Evolutionary conservation across 2,888 invertebrate species (phyloP), one percentile per base, ranked within the genome.

Genomic region (Sesamia inferens): DNA sequence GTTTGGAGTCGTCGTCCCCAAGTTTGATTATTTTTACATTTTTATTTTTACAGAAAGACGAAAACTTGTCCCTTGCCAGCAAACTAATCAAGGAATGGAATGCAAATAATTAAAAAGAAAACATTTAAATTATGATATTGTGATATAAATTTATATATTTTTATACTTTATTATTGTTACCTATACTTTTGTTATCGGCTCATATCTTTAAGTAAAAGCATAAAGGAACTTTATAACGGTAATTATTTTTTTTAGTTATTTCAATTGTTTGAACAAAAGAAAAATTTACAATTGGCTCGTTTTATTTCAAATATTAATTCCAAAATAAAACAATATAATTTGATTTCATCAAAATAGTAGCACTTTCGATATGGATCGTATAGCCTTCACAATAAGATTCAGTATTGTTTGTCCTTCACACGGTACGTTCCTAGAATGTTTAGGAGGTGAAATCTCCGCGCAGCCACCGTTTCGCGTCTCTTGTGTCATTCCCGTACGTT

Each of bases 381-480:
- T 69, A 58, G 8, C 22, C 31, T 19, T 76, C 59, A 31, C 5
- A 31, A 42, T 76, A 78, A 65, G 71, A 59, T 76, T 79, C 66
- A 79, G 10, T 61, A 48, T 76, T 67, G 70, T 55, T 71, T 55
- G 76, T 76, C 66, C 54, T 42, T 57, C 22, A 68, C 19, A 24
- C 47, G 24, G 58, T 69, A 51, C 22, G 51, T 19, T 39, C 13
- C 19, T 7, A 47, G 3, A 16, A 10, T 44, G 62, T 77, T 92
- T 88, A 93, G 84, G 94, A 92, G 48, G 94, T 90, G 88, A 97
- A 97, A 89, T 97, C 97, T 48, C 97, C 97, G 62, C 97, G 96
- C 64, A 98, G 93, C 97, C 98, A 98, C 79, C 97, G 94, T 90
- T 98, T 98, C 0, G 98, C 98, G 88, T 98, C 97, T 86, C 97